Evolutionary conservation across 2,797 vertebrate genomes (phyloP).

Genomic region (Pogoniulus pusillus): DNA sequence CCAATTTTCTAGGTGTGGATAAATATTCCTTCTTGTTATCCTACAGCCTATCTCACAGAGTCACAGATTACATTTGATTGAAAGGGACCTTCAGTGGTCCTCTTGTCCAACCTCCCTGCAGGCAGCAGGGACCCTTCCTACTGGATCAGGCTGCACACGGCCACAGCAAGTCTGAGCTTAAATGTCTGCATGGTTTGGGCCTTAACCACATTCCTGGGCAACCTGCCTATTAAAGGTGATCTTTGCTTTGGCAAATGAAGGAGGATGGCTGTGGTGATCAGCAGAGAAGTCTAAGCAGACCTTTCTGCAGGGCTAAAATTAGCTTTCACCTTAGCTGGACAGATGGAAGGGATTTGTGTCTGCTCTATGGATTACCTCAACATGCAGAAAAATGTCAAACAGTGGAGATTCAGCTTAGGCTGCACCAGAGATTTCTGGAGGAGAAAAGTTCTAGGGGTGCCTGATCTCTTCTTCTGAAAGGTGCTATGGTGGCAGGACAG

Average conservation of each 20-base stretch:
- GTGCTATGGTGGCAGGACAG: not conserved
- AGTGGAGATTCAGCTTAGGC: not conserved
- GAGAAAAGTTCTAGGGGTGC: not conserved
- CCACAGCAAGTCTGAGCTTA: too few relatives aligned
- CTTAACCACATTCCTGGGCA: too few relatives aligned
- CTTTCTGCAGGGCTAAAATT: not conserved
- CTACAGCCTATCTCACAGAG: not conserved
- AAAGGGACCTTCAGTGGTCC: too few relatives aligned
- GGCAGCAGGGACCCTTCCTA: too few relatives aligned
- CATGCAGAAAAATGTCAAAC: not conserved
- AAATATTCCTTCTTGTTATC: not conserved
- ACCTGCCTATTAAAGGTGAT: not conserved
- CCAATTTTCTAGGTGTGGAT: not conserved
- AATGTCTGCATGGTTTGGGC: too few relatives aligned
- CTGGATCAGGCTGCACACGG: too few relatives aligned
- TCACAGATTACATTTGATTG: too few relatives aligned
- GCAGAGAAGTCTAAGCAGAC: not conserved
- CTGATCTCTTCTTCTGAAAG: not conserved
- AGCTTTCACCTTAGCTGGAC: not conserved
- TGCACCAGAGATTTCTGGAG: not conserved
- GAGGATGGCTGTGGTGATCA: not conserved
- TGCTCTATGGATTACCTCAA: not conserved
- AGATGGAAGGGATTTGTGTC: not conserved
- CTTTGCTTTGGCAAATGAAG: not conserved
- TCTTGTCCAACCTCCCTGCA: too few relatives aligned